Base-by-base conservation (phyloP, 2,888 invertebrate genomes). In the Zelleria hepariella region DNA sequence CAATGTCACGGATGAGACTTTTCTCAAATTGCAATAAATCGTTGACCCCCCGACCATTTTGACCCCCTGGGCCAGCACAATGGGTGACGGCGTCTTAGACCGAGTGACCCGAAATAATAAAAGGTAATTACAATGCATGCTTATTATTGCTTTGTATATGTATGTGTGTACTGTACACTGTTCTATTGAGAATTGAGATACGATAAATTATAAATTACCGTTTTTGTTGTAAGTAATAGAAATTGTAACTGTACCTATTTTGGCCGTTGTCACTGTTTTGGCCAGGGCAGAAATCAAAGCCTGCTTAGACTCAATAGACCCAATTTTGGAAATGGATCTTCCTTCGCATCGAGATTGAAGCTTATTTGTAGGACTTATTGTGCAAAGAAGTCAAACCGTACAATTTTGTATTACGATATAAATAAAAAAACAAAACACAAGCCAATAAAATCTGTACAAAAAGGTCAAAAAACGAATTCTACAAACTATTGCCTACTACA, bases 151-250 rank as follows among this genome's bases (percentile, higher is more conserved):
- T n/a, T n/a, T n/a, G n/a, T n/a, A n/a, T n/a, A n/a, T n/a, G n/a
- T n/a, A n/a, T n/a, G n/a, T n/a, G n/a, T n/a, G n/a, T n/a, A n/a
- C n/a, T n/a, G n/a, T n/a, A n/a, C n/a, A n/a, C n/a, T n/a, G n/a
- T n/a, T n/a, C n/a, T n/a, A n/a, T n/a, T n/a, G n/a, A n/a, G n/a
- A 75, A 83, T 82, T 80, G 78, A 82, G 81, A 83, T 78, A 79
- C 78, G 82, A 85, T 83, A 86, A 83, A 86, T 86, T 85, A 84
- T 80, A 80, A 82, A 84, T 80, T 78, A 71, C 66, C 61, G 51
- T 60, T 68, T 65, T 65, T 42, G 32, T 42, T 42, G 32, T 15
- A 15, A n/a, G 56, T 61, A 20, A 59, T 57, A 56, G 55, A 18
- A 57, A 49, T 25, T 26, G 49, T 52, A 59, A 49, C 49, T 20